phyloP scores from a whole-genome alignment of 1,140 invertebrate species.

The Drosophila elegans region DNA sequence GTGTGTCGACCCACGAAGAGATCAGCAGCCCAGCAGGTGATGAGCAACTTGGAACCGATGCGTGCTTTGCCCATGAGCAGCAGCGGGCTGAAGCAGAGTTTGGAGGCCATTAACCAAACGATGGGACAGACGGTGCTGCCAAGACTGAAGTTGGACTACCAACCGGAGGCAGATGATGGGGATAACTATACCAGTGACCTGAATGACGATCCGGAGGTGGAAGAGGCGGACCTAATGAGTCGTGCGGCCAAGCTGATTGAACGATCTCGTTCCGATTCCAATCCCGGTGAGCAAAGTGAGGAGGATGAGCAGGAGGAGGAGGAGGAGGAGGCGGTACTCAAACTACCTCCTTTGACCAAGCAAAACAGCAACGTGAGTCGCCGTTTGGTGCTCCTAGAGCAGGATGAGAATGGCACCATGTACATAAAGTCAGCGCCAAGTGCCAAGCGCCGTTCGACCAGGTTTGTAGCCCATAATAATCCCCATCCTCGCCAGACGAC shows the following conservation, averaged over 20 bases:
- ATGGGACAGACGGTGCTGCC: slow-evolving; percentile 20
- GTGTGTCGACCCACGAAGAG: slow-evolving; percentile 38
- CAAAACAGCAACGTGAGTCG: slow-evolving; percentile 34
- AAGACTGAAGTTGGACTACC: slow-evolving; percentile 15
- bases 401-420: slow-evolving; percentile 45
- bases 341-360: slow-evolving; percentile 10
- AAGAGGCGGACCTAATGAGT: neutral
- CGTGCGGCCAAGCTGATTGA: slow-evolving; percentile 1
- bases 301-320: neutral
- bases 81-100: slow-evolving; percentile 26
- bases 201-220: slow-evolving; percentile 5
- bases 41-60: slow-evolving; percentile 16
- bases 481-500: slow-evolving; percentile 35
- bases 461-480: slow-evolving; percentile 47
- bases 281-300: neutral
- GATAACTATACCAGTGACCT: slow-evolving; percentile 23
- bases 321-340: neutral
- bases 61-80: slow-evolving; percentile 46
- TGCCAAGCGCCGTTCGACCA: slow-evolving; percentile 13
- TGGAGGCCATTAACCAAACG: slow-evolving; percentile 15
- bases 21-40: neutral
- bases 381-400: slow-evolving; percentile 42
- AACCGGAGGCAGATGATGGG: slow-evolving; percentile 14
- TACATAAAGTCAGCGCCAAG: slow-evolving; percentile 50
- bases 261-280: neutral